phyloP scores from a whole-genome alignment of 2,797 vertebrate genomes.

The Phataginus tetradactyla region DNA sequence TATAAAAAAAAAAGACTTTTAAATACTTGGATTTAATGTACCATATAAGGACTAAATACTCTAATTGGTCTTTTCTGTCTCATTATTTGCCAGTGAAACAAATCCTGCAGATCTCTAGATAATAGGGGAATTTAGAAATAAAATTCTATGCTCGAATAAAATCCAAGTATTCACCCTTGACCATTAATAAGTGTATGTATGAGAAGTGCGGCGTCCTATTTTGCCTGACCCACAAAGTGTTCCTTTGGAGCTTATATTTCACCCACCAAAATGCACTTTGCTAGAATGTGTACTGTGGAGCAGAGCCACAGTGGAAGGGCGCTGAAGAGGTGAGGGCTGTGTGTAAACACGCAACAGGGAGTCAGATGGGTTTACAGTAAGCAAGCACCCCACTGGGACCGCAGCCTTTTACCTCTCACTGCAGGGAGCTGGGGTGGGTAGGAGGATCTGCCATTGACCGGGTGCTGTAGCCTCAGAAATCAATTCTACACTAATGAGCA shows the following conservation, averaged over 20 bases:
- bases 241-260: conserved; percentile 50
- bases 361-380: conserved; percentile 58
- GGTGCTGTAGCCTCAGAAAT: conserved; percentile 75
- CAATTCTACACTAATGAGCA: conserved; percentile 67
- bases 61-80: conserved; percentile 46
- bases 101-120: conserved; percentile 67
- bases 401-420: conserved; percentile 67
- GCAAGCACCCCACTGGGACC: conserved; percentile 46
- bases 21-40: conserved; percentile 54
- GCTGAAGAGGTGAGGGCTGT: conserved; percentile 51
- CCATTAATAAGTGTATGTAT: background rate
- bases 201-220: conserved; percentile 36
- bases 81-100: conserved; percentile 55
- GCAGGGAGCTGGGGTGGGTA: background rate
- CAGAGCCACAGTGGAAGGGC: background rate
- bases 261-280: conserved; percentile 43
- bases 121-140: conserved; percentile 70
- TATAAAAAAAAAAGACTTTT: background rate
- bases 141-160: background rate
- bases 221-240: conserved; percentile 56
- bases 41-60: conserved; percentile 26
- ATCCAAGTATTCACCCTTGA: conserved; percentile 19
- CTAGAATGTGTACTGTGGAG: conserved; percentile 59
- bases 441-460: conserved; percentile 51
- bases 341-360: conserved; percentile 72